phyloP scores from a whole-genome alignment of 2,888 invertebrate species.

The Anthophora plumipes region DNA sequence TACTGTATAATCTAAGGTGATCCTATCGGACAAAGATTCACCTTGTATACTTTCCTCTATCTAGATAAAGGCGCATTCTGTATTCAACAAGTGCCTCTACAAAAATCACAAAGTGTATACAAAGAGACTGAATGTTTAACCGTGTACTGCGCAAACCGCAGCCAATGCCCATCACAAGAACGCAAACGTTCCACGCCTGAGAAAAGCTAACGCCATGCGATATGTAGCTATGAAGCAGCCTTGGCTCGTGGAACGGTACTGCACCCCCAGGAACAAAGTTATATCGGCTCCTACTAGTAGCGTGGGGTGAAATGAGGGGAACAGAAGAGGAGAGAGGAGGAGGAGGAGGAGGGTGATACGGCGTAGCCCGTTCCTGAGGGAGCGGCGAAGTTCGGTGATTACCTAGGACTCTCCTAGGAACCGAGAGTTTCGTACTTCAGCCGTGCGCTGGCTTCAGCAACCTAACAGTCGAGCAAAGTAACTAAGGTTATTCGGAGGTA shows the following conservation, averaged over 20 bases:
- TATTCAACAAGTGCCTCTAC: background rate
- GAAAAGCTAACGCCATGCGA: constrained; percentile 46
- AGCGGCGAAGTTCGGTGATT: constrained; percentile 84
- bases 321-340: constrained; percentile 47
- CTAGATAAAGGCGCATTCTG: too few species aligned
- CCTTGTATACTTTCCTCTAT: too few species aligned
- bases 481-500: constrained; percentile 82
- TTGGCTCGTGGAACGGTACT: constrained; percentile 77
- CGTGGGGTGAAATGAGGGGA: constrained; percentile 45
- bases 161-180: constrained; percentile 31
- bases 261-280: constrained; percentile 84
- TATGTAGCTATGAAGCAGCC: constrained; percentile 67
- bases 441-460: constrained; percentile 79
- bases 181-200: constrained; percentile 41
- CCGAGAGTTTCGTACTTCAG: constrained; percentile 83
- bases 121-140: constrained; percentile 12
- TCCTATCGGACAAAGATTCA: too few species aligned
- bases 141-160: background rate
- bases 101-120: constrained; percentile 14
- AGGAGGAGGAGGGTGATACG: constrained; percentile 64
- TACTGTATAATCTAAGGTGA: too few species aligned
- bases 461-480: constrained; percentile 83
- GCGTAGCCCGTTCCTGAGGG: constrained; percentile 81
- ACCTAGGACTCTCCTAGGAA: constrained; percentile 84
- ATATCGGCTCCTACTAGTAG: constrained; percentile 80